Base-by-base conservation (phyloP, 2,888 invertebrate genomes). In the Leptinotarsa rubiginosa region DNA sequence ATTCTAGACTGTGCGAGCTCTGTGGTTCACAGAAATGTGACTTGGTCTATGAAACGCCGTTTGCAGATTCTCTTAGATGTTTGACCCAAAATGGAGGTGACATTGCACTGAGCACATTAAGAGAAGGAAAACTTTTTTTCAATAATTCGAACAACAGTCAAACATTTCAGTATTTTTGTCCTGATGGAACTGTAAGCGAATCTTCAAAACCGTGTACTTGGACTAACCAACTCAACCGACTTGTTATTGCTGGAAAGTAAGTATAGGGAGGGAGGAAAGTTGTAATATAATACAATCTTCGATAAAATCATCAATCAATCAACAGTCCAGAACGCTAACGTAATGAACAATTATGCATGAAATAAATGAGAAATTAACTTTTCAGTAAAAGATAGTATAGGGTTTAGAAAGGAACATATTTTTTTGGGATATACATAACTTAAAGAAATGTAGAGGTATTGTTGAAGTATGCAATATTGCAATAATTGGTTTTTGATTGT, bases 151-250 rank as follows among this genome's bases (percentile, higher is more conserved):
- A 73, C 25, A 84, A 84, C 66, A 20, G 41, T 1, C 78, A 77
- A 13, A 72, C 80, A 47, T 87, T 81, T 74, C 79, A 79, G 70
- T 87, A 84, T 75, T 77, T 87, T 3, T 88, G 88, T 78, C 80
- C 82, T 31, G 79, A 87, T 81, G 86, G 86, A 12, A 80, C 80
- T n/a, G 18, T 82, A 64, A 76, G 80, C 73, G 80, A 81, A 72
- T 78, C 80, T 52, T 71, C 77, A 22, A 74, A 25, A 0, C 91
- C 92, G 0, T 93, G 93, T 82, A 86, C 90, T 20, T 91, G 93
- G 90, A 87, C 92, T 3, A 88, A 87, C 59, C 93, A 93, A 81
- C 92, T 92, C 0, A 92, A 92, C 91, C 86, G 88, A 7, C 88
- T 90, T 0, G 86, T 93, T 1, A 88, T 92, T 0, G 87, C 91